A percentile compares a stretch with the other conserved stretches of the same genome.
Conservation (phyloP, 2,113 vertebrate species). For the Phaethornis superciliosus region DNA sequence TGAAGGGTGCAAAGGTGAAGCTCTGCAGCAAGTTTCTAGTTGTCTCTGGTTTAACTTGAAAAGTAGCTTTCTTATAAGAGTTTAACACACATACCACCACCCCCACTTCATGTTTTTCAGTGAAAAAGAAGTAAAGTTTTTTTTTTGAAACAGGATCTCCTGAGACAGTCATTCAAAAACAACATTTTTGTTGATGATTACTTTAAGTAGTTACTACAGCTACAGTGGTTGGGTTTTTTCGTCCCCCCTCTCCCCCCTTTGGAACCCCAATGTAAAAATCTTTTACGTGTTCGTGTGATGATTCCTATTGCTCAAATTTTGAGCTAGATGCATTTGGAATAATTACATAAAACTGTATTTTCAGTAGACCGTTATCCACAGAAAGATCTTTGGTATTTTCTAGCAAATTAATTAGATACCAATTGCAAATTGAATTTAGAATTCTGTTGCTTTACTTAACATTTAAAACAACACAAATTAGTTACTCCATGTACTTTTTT, state of each 20-base stretch:
- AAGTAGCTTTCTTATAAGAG: neutral
- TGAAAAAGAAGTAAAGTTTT: neutral
- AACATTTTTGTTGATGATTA: neutral
- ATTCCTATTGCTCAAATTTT: neutral
- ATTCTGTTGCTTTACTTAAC: neutral
- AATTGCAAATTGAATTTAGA: neutral
- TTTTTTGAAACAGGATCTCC: neutral
- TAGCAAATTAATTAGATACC: neutral
- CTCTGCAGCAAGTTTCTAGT: neutral
- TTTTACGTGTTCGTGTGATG: neutral
- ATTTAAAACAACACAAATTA: neutral
- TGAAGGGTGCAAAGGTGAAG: neutral
- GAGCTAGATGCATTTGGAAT: neutral
- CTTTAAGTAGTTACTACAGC: neutral
- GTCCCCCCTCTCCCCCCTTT: neutral
- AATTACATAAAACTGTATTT: neutral
- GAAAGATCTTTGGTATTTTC: neutral
- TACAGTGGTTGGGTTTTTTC: neutral
- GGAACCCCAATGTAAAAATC: neutral
- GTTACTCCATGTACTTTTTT: neutral
- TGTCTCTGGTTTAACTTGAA: neutral
- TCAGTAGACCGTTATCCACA: neutral
- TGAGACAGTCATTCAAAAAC: neutral
- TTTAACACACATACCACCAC: neutral
- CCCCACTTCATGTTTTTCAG: neutral